phyloP scores from a whole-genome alignment of 2,797 vertebrate species.

The Xiphorhynchus erythropygius region DNA sequence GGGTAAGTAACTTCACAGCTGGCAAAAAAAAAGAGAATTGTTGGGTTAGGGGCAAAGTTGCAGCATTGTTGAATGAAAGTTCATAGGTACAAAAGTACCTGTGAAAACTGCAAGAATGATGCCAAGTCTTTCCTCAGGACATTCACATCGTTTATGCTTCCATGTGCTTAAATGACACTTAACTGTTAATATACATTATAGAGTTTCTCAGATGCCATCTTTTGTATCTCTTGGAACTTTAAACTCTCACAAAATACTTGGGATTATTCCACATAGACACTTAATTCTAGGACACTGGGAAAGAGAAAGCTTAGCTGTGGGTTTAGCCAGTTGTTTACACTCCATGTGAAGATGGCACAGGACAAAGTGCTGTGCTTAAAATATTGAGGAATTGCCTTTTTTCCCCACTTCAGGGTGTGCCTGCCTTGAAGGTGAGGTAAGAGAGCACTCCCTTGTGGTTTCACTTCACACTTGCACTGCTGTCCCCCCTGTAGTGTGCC shows the following conservation, averaged over 20 bases:
- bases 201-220: neutral
- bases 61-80: neutral
- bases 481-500: neutral
- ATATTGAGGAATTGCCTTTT: neutral
- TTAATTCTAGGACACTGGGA: neutral
- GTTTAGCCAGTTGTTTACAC: neutral
- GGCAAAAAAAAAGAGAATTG: neutral
- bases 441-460: neutral
- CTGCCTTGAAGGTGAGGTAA: neutral
- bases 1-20: neutral
- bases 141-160: neutral
- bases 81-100: neutral
- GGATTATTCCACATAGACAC: neutral
- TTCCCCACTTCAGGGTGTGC: neutral
- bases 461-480: neutral
- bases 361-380: neutral
- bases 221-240: neutral
- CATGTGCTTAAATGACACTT: neutral
- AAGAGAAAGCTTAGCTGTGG: accelerated
- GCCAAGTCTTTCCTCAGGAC: neutral
- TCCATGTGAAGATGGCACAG: accelerated
- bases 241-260: neutral
- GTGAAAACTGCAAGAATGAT: neutral
- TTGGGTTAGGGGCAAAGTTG: neutral
- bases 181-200: neutral